A percentile compares a stretch with the other conserved stretches of the same genome.
Conservation (phyloP, 2,797 vertebrate genomes). For the Craterocephalus amniculus region DNA sequence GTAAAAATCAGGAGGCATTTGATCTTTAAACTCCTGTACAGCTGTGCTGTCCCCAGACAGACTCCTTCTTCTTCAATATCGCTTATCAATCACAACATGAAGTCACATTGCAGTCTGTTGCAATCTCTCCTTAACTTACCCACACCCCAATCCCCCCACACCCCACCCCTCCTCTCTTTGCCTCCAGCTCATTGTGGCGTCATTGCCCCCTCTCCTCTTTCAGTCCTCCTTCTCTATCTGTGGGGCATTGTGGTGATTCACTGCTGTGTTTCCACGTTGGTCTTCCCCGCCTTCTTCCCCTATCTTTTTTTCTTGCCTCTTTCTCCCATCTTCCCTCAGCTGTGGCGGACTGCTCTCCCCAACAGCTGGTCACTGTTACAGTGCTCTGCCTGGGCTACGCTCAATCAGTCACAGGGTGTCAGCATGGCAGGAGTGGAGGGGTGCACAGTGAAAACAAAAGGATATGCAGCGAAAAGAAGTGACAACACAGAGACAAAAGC, state of each 20-base stretch:
- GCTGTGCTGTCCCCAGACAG: conserved; percentile 27
- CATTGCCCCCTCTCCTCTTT: conserved; percentile 31
- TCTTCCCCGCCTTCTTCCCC: conserved; percentile 14
- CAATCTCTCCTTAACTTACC: conserved; percentile 29
- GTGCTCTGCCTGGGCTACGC: conserved; percentile 52
- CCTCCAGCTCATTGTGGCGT: conserved; percentile 34
- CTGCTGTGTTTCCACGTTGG: conserved; percentile 38
- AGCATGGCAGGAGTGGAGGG: conserved; percentile 44
- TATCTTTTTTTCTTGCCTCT: conserved; percentile 28
- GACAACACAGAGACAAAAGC: conserved; percentile 19
- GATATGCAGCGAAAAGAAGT: conserved; percentile 25
- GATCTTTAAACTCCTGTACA: conserved; percentile 54
- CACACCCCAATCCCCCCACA: background rate
- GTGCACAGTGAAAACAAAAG: conserved; percentile 21
- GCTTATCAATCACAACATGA: conserved; percentile 39
- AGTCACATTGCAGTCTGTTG: conserved; percentile 56
- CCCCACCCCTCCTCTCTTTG: conserved; percentile 23
- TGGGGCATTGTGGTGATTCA: conserved; percentile 47
- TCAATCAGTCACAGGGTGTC: conserved; percentile 66
- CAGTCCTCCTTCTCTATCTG: conserved; percentile 36
- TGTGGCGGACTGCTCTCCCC: conserved; percentile 47
- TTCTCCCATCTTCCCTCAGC: conserved; percentile 39
- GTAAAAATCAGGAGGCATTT: conserved; percentile 46
- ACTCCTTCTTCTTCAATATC: conserved; percentile 5
- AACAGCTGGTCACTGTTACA: conserved; percentile 68